Evolutionary conservation across 1,140 invertebrate genomes (phyloP), one percentile per base, ranked within the genome.

Genomic region (Tetramorium parvispinum): DNA sequence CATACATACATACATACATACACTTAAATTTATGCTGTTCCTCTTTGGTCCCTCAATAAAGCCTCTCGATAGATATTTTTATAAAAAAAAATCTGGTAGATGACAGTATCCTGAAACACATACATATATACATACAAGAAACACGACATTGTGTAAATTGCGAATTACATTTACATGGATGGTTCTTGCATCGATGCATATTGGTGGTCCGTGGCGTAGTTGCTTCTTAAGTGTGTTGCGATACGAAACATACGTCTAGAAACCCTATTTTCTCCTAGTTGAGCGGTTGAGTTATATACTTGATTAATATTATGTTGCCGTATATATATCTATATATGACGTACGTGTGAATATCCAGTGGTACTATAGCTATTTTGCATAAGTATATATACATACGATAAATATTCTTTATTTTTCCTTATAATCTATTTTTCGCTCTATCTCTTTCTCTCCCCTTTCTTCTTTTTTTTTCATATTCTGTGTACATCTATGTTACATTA

Each of bases 201-300:
- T 93, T 93, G 92, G 87, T 93, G 92, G 87, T 93, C 88, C 92
- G 87, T 93, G 92, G 89, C 91, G 92, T 94, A 93, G 93, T 93
- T 91, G 93, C 93, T 94, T 94, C 53, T 92, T 93, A 90, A 92
- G 88, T 93, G 92, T 94, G 91, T 91, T 91, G 90, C 83, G 79
- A 91, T 90, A 89, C 86, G 71, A 85, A 88, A 78, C 76, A 77
- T 90, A 86, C 88, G 40, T 91, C 75, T 93, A 93, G 92, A 92
- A 86, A 75, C 51, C 87, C 85, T 87, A 43, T 55, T 24, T 57
- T 70, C 3, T 89, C 87, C 91, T 86, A 77, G 86, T 88, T 89
- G 65, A 89, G 55, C 79, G 57, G 66, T 93, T 89, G 40, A 83
- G 13, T 91, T 89, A 89, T 91, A 89, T 46, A 77, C 32, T 43